These are phyloP conservation scores for Oscheius onirici DNA, from an alignment of 2,888 invertebrate species.

Conservation along the genomic window DNA sequence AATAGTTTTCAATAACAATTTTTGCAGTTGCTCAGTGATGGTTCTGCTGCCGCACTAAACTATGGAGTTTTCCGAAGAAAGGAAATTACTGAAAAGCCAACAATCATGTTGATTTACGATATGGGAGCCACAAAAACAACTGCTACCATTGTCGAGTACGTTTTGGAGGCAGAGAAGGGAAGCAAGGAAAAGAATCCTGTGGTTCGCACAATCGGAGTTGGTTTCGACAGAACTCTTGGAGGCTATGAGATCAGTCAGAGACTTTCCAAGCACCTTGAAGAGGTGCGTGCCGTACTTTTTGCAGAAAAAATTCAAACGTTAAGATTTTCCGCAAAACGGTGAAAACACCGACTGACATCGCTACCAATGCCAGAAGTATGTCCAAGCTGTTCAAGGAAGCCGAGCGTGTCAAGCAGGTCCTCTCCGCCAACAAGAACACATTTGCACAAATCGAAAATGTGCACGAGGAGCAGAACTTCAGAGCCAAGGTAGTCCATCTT, in stretches of 20 bases:
- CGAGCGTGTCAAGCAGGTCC: constrained; percentile 91
- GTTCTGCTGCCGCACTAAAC: constrained; percentile 94
- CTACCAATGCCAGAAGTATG: constrained; percentile 83
- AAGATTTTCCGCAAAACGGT: constrained; percentile 51
- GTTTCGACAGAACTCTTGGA: constrained; percentile 86
- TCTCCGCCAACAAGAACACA: constrained; percentile 93
- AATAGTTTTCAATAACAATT: neutral
- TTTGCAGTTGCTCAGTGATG: constrained; percentile 90
- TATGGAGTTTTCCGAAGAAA: constrained; percentile 93
- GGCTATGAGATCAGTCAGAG: constrained; percentile 92
- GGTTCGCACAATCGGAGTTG: constrained; percentile 80
- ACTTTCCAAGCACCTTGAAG: constrained; percentile 73
- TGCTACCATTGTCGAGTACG: constrained; percentile 50
- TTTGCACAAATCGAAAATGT: constrained; percentile 93
- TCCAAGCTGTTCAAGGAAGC: constrained; percentile 96
- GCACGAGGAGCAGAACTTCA: constrained; percentile 92
- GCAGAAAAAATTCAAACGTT: too few relatives aligned
- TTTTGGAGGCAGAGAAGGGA: constrained; percentile 42
- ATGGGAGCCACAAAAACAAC: constrained; percentile 88
- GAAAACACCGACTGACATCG: constrained; percentile 52
- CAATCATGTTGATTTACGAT: constrained; percentile 88
- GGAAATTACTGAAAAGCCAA: constrained; percentile 75
- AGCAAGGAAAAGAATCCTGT: constrained; percentile 56
- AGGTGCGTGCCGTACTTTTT: constrained; percentile 71
- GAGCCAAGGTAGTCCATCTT: constrained; percentile 50